phyloP scores from a whole-genome alignment of 2,888 invertebrate genomes.

The Drosophila paranaensis region DNA sequence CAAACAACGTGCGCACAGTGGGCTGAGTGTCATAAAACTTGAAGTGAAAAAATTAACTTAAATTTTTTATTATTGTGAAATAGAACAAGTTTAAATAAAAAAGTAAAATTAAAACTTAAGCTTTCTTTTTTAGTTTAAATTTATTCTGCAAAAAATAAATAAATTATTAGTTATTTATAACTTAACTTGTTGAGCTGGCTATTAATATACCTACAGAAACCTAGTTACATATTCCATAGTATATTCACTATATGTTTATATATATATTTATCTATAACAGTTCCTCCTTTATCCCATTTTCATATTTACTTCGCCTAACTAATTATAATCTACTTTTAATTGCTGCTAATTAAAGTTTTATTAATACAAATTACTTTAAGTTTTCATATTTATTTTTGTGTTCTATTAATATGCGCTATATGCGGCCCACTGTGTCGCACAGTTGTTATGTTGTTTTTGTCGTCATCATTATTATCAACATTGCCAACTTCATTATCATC shows the following conservation, averaged over 20 bases:
- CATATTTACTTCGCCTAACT: neutral
- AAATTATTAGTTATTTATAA: no score
- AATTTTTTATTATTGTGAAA: no score
- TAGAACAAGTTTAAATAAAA: no score
- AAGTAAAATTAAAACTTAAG: no score
- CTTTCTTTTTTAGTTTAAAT: no score
- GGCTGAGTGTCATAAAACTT: neutral
- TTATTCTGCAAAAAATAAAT: no score
- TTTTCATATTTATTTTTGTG: neutral
- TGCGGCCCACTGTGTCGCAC: constrained; percentile 53
- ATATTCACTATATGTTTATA: neutral
- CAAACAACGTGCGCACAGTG: constrained; percentile 77
- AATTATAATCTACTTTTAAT: neutral
- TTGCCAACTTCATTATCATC: constrained; percentile 70
- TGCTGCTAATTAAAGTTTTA: neutral
- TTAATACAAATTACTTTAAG: neutral
- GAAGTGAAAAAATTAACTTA: no score
- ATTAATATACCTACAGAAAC: no score
- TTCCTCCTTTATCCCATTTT: no score
- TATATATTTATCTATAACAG: neutral
- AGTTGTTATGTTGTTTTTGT: constrained; percentile 72
- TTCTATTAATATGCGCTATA: neutral
- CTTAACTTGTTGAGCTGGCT: no score
- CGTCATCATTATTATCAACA: constrained; percentile 75
- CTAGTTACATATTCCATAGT: no score